A percentile compares a stretch with the other conserved stretches of the same genome.
Evolutionary conservation across 2,888 invertebrate genomes (phyloP).

Genomic region (Dione vanillae): DNA sequence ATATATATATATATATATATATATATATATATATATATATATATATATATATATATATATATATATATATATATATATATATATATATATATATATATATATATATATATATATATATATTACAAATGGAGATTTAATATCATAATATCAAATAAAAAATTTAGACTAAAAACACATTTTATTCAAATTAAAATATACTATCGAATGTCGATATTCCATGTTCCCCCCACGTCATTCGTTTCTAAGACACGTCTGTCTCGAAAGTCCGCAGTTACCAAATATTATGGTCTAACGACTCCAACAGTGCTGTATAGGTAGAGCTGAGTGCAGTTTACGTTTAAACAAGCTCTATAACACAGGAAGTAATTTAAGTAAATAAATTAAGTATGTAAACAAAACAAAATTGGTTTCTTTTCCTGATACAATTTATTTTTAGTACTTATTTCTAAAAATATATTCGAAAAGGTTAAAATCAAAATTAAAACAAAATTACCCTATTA

Average conservation of each 20-base stretch:
- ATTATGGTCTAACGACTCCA: slow-evolving; percentile 47
- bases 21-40: too few species aligned
- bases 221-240: slow-evolving; percentile 44
- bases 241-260: slow-evolving; percentile 45
- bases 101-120: too few species aligned
- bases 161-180: background rate
- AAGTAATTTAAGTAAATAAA: background rate
- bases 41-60: too few species aligned
- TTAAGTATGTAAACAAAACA: background rate
- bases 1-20: background rate
- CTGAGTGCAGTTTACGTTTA: slow-evolving; percentile 16
- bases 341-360: background rate
- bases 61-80: too few species aligned
- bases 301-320: slow-evolving; percentile 9
- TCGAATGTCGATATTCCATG: slow-evolving; percentile 30
- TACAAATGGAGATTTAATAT: too few species aligned
- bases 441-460: too few species aligned
- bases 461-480: background rate
- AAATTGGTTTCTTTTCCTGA: background rate
- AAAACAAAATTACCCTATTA: background rate
- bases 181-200: background rate
- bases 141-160: background rate
- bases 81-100: too few species aligned
- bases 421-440: too few species aligned
- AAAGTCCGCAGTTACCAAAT: slow-evolving; percentile 54